These are phyloP conservation scores for Bryconaethiops microstoma DNA, from an alignment of 2,797 vertebrate genomes.

Conservation along the genomic window DNA sequence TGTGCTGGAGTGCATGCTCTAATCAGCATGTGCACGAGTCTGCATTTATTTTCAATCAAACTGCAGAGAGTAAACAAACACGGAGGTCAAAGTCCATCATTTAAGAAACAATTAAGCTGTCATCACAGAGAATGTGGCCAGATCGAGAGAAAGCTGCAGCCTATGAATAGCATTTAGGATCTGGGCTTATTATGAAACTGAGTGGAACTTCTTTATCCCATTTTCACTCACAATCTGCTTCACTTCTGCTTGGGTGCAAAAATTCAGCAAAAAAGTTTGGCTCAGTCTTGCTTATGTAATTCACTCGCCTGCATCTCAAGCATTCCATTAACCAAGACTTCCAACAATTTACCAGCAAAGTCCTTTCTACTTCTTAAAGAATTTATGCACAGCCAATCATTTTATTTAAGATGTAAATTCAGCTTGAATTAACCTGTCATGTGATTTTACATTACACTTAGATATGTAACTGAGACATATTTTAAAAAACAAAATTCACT, in stretches of 20 bases:
- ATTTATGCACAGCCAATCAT: too few species aligned
- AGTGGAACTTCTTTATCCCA: neutral
- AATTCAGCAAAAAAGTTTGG: neutral
- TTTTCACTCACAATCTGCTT: slow-evolving; percentile 28
- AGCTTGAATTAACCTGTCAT: too few species aligned
- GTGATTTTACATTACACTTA: too few species aligned
- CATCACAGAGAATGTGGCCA: neutral
- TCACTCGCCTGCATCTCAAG: slow-evolving; percentile 13
- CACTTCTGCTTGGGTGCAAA: slow-evolving; percentile 18
- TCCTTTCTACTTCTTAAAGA: neutral
- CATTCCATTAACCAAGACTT: slow-evolving; percentile 1
- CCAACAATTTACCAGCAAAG: neutral
- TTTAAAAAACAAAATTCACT: too few species aligned
- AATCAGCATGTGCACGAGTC: slow-evolving; percentile 1
- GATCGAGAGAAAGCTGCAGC: neutral
- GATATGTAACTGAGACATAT: too few species aligned
- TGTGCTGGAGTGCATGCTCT: neutral
- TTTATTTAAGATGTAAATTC: too few species aligned
- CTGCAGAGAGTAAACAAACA: slow-evolving; percentile 20
- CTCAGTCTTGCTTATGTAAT: slow-evolving; percentile 25
- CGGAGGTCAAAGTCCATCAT: slow-evolving; percentile 3
- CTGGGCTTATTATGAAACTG: slow-evolving; percentile 29
- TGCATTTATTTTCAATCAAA: slow-evolving; percentile 27
- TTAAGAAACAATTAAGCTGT: slow-evolving; percentile 6
- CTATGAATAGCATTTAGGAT: slow-evolving; percentile 1